Conservation (phyloP, 2,888 invertebrate genomes). For the Eristalinus sepulchralis region DNA sequence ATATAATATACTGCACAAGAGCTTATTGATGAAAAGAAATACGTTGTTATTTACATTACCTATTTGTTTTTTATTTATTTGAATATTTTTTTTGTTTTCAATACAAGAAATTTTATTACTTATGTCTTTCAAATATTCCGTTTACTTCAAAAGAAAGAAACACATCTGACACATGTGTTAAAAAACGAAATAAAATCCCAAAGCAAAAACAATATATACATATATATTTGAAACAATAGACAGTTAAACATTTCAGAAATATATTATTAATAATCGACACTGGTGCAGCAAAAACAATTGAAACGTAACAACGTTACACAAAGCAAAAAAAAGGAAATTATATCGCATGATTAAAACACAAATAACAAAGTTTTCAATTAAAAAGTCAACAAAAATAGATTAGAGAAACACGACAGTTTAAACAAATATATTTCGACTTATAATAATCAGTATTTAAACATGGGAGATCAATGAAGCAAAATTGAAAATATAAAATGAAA, state of each 20-base stretch:
- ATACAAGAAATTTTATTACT: constrained; percentile 26
- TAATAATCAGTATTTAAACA: constrained; percentile 70
- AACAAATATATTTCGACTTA: constrained; percentile 73
- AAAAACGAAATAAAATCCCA: constrained; percentile 41
- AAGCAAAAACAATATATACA: constrained; percentile 15
- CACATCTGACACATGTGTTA: constrained; percentile 33
- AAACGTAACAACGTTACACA: constrained; percentile 66
- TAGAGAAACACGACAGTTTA: constrained; percentile 71
- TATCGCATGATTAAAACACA: constrained; percentile 75
- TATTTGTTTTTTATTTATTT: constrained; percentile 12
- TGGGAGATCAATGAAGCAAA: constrained; percentile 60
- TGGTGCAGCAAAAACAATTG: constrained; percentile 58
- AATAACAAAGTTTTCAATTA: constrained; percentile 75
- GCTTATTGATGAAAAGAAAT: constrained; percentile 62
- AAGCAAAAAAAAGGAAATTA: constrained; percentile 72
- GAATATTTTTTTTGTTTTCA: not conserved
- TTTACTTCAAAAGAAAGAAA: constrained; percentile 54
- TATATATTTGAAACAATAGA: constrained; percentile 65
- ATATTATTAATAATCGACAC: constrained; percentile 67
- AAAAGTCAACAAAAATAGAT: constrained; percentile 70
- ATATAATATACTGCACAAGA: constrained; percentile 63
- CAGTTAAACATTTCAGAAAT: constrained; percentile 67
- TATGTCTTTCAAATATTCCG: constrained; percentile 57
- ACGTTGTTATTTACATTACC: constrained; percentile 37
- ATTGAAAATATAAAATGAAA: constrained; percentile 58